Evolutionary conservation across 2,888 invertebrate species (phyloP), one percentile per base, ranked within the genome.

Genomic region (Elysia crispata): DNA sequence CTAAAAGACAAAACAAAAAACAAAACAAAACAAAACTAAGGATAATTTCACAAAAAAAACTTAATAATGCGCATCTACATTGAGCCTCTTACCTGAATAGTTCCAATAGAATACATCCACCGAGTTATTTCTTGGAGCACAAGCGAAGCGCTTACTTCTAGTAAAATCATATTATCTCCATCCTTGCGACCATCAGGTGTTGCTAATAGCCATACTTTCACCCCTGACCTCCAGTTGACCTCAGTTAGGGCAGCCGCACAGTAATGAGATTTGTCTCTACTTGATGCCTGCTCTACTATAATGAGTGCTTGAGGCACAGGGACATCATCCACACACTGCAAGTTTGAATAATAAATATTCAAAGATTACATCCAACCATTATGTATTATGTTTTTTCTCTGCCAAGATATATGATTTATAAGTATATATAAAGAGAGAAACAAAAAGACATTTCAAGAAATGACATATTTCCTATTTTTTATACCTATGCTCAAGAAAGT

Each of bases 151-250:
- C 23, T 30, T 28, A 85, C 70, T 33, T 73, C 54, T n/a, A 85
- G 57, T 23, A n/a, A 15, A 1, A 74, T 60, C 11, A 18, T 54
- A 57, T 84, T 82, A n/a, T 75, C 79, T 41, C 73, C 31, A 54
- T 85, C 85, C 64, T 83, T 81, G 83, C 82, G 57, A 8, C 84
- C 83, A 80, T 89, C 87, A 76, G 87, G 81, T 31, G 70, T 75
- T 33, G 86, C 85, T 5, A 73, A 76, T 15, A 86, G 80, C 15
- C 72, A 75, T 15, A 87, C 49, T 6, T 57, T 77, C 1, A 83
- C 54, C 1, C 77, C 85, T 11, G 74, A 66, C n/a, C 57, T 41
- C 87, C 87, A 87, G 80, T 82, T 86, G 13, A 41, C n/a, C 11
- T 75, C 30, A 0, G 81, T 85, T 41, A 86, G 66, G 13, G 11